Conservation (phyloP, 2,113 vertebrate genomes). For the Aptenodytes patagonicus region DNA sequence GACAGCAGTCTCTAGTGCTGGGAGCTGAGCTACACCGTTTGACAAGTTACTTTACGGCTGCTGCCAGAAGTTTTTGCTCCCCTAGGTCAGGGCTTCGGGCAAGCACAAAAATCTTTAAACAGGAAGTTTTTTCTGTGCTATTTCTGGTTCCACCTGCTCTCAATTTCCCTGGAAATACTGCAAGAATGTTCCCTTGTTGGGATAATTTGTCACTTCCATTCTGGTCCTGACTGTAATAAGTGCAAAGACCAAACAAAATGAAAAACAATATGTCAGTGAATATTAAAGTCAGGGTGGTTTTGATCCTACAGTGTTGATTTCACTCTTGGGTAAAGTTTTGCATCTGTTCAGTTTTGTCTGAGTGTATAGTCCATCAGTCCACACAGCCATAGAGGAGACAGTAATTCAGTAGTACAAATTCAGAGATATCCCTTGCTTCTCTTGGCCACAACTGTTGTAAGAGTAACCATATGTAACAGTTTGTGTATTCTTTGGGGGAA, state of each 20-base stretch:
- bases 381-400: background rate
- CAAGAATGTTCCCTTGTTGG: background rate
- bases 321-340: background rate
- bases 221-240: background rate
- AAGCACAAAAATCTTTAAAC: background rate
- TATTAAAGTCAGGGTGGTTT: background rate
- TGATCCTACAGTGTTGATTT: background rate
- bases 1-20: background rate
- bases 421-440: background rate
- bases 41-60: background rate
- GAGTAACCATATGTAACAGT: background rate
- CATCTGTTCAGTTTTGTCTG: background rate
- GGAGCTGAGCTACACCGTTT: background rate
- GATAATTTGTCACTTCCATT: background rate
- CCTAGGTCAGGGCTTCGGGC: background rate
- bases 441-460: background rate
- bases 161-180: background rate
- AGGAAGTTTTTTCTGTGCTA: background rate
- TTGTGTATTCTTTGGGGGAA: background rate
- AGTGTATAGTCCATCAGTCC: background rate
- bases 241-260: background rate
- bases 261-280: background rate
- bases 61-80: background rate
- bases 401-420: background rate
- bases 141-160: background rate